Base-by-base conservation (phyloP, 2,797 vertebrate species). In the Rhynchotus rufescens region DNA sequence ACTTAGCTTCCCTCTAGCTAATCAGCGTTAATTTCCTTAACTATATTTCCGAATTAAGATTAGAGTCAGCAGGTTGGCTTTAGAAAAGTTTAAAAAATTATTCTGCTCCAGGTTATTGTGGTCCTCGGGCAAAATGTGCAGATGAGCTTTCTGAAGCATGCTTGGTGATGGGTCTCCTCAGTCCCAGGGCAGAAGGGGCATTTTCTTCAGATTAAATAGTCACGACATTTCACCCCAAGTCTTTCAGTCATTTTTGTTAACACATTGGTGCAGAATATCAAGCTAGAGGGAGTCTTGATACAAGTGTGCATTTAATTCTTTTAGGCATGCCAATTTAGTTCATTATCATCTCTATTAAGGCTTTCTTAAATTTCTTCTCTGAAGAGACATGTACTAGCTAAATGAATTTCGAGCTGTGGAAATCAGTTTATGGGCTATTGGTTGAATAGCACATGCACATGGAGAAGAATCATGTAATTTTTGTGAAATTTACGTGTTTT, bases 1-100 rank as follows among this genome's bases (percentile, higher is more conserved):
- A 84, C 80, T 82, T 34, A 61, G 84, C 85, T 91, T 82, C 64
- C 84, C 77, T 94, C 60, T 45, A 86, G 82, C 83, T 93, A 73
- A 94, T 92, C 85, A 84, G 72, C 51, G 78, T 34, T 94, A 95
- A 94, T 95, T 95, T 91, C 61, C 84, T 88, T 82, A 84, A 88
- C 85, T 84, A 57, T 92, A 86, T 94, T 93, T 95, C 91, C 77
- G 78, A 95, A 84, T 92, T 93, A 80, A 91, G 85, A 92, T 73
- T 73, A 83, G 87, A 92, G 83, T 95, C 88, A 94, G 92, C 17
- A 10, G 84, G 84, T 91, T 92, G 92, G 73, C 77, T 94, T 96
- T 94, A 81, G 93, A 89, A 93, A 91, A 93, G 64, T 78, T 90
- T 89, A 13, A 80, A 84, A 92, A 89, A 91, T 93, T 96, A 20